Percentiles rank a stretch among this genome's conserved stretches.
phyloP scores from a whole-genome alignment of 64 coral and sea anemone genomes.

The Stichodactyla helianthus region DNA sequence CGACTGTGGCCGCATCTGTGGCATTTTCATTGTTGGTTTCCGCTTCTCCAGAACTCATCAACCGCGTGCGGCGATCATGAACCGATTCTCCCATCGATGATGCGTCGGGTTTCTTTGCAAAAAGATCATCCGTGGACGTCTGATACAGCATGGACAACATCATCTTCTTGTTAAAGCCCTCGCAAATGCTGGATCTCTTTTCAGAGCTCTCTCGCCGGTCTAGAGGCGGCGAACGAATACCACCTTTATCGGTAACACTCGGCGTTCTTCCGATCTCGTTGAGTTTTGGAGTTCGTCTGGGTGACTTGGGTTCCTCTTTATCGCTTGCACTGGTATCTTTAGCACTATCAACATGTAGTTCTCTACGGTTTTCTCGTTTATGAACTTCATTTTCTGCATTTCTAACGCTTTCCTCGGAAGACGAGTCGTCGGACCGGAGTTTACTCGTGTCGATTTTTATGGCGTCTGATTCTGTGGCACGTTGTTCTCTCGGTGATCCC shows the following conservation, averaged over 20 bases:
- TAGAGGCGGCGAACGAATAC: conserved; percentile 7
- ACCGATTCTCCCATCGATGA: conserved; percentile 32
- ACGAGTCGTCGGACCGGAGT: neutral
- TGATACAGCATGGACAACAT: conserved; percentile 90
- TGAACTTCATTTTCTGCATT: conserved; percentile 12
- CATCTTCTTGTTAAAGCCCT: conserved; percentile 83
- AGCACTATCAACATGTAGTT: neutral
- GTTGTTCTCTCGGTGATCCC: neutral
- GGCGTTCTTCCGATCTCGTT: conserved; percentile 6
- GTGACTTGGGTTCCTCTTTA: neutral
- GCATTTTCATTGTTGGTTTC: conserved; percentile 23
- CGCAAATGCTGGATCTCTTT: conserved; percentile 69
- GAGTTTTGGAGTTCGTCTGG: neutral
- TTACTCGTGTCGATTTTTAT: neutral
- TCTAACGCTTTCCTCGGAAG: neutral
- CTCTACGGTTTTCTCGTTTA: neutral
- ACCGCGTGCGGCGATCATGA: conserved; percentile 34
- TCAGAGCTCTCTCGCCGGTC: conserved; percentile 31
- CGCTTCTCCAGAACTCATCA: conserved; percentile 25
- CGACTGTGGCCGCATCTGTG: conserved; percentile 5
- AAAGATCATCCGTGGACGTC: conserved; percentile 65
- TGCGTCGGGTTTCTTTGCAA: conserved; percentile 42
- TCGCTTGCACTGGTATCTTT: conserved; percentile 9
- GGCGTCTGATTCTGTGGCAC: neutral
- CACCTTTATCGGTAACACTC: conserved; percentile 9